Evolutionary conservation across 2,888 invertebrate genomes (phyloP), one percentile per base, ranked within the genome.

Genomic region (Mermis nigrescens): DNA sequence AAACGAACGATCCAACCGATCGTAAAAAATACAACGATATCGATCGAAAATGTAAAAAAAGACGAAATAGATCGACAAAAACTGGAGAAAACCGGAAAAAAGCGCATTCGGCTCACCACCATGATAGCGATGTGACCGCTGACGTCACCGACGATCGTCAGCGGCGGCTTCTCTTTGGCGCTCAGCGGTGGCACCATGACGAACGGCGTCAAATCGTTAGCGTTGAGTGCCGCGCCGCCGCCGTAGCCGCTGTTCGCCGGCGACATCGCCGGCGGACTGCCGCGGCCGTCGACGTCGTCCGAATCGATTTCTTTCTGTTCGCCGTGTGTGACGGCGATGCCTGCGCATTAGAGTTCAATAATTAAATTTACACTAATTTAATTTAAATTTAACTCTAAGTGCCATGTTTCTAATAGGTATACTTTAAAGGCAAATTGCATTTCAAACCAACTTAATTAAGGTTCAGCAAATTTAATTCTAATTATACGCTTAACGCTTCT

Each of bases 311-410:
- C 69, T 58, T 70, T 67, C 72, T 92, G 89, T 73, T 95, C 95
- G n/a, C 98, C 98, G 66, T 98, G 98, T 68, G 98, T 94, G 2
- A 98, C 95, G 1, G 95, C 98, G 66, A 98, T 90, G 57, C 89
- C 72, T 69, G 54, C 32, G n/a, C n/a, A n/a, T n/a, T n/a, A n/a
- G n/a, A n/a, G n/a, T n/a, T n/a, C n/a, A n/a, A n/a, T n/a, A n/a
- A n/a, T n/a, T n/a, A n/a, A n/a, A n/a, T n/a, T n/a, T n/a, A n/a
- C n/a, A n/a, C n/a, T n/a, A n/a, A n/a, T n/a, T n/a, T n/a, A n/a
- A n/a, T n/a, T n/a, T n/a, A n/a, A n/a, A n/a, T n/a, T n/a, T n/a
- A n/a, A n/a, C n/a, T n/a, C n/a, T n/a, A n/a, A n/a, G n/a, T n/a
- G n/a, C n/a, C n/a, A n/a, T n/a, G n/a, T n/a, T n/a, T n/a, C n/a